Base-by-base conservation (phyloP, 2,113 vertebrate species). In the Mobula birostris region DNA sequence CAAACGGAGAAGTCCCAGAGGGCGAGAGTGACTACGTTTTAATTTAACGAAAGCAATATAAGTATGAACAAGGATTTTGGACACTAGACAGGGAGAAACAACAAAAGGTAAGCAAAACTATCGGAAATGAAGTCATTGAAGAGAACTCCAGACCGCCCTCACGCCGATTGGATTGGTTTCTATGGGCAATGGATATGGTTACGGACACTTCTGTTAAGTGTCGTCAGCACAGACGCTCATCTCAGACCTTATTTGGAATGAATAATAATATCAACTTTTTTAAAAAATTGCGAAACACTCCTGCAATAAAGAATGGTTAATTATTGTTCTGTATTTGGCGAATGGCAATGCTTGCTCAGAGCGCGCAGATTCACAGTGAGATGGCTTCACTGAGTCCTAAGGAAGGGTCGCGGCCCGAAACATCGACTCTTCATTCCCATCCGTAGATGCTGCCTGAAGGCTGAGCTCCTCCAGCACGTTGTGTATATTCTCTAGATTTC, bases 91-190 rank as follows among this genome's bases (percentile, higher is more conserved):
- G 8, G 7, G 63, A 56, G 56, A 61, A 61, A 87, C 83, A 87
- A 87, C 83, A 87, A 87, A 87, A 87, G 83, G 29, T 87, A 87
- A 87, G 83, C 83, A 61, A 8, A 61, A 24, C 56, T 24, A 61
- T 87, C 83, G 83, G 83, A 87, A 87, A 87, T 87, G 83, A 87
- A 87, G 29, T 87, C 83, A 87, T 87, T 87, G 83, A 87, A 87
- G 56, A 61, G 17, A 6, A 6, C 2, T 9, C 3, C 83, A 56
- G 15, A 15, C 80, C 80, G 80, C 80, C 80, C 36, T 8, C 36
- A 48, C 6, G 12, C 56, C 56, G 9, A 27, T 29, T 0, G 56
- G 83, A 87, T 87, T 87, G 83, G 83, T n/a, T n/a, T 87, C 56
- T 87, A 0, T 12, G 83, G 48, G 24, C 12, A 61, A 87, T 5